Evolutionary conservation across 2,888 invertebrate genomes (phyloP).

Genomic region (Apotomis turbidana): DNA sequence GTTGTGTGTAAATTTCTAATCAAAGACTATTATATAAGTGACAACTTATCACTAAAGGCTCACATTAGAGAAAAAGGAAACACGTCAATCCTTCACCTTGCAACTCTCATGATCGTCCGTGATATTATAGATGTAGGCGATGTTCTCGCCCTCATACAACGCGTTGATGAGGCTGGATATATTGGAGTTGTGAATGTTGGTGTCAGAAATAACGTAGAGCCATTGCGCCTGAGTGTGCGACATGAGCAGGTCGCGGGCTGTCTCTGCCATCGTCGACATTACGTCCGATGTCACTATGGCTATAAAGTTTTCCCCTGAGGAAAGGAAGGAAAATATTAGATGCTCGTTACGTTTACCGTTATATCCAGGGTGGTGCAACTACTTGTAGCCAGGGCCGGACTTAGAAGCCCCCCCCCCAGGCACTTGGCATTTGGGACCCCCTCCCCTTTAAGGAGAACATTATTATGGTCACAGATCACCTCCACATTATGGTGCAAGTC

Average conservation of each 20-base stretch:
- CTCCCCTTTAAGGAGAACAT: too few relatives aligned
- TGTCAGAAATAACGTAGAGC: slow-evolving; percentile 90
- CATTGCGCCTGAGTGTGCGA: slow-evolving; percentile 90
- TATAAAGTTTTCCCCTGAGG: slow-evolving; percentile 82
- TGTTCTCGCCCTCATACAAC: slow-evolving; percentile 90
- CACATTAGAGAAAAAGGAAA: background rate
- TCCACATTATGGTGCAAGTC: too few relatives aligned
- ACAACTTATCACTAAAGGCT: too few relatives aligned
- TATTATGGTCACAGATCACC: too few relatives aligned
- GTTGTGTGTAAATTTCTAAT: too few relatives aligned
- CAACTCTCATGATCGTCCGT: slow-evolving; percentile 82
- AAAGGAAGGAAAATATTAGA: too few relatives aligned
- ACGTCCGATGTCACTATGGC: slow-evolving; percentile 85
- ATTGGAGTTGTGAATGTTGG: slow-evolving; percentile 75
- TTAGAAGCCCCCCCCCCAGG: too few relatives aligned
- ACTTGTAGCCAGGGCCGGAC: too few relatives aligned
- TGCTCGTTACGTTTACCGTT: too few relatives aligned
- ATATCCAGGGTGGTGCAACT: too few relatives aligned
- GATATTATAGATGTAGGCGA: slow-evolving; percentile 90
- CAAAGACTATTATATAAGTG: too few relatives aligned
- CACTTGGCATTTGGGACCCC: too few relatives aligned
- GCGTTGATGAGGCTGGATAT: slow-evolving; percentile 82
- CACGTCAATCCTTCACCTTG: slow-evolving; percentile 66
- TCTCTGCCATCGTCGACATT: slow-evolving; percentile 86
- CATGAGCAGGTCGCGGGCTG: slow-evolving; percentile 86